These are phyloP conservation scores for Nemurella pictetii DNA, from an alignment of 2,888 invertebrate species.

Conservation along the genomic window DNA sequence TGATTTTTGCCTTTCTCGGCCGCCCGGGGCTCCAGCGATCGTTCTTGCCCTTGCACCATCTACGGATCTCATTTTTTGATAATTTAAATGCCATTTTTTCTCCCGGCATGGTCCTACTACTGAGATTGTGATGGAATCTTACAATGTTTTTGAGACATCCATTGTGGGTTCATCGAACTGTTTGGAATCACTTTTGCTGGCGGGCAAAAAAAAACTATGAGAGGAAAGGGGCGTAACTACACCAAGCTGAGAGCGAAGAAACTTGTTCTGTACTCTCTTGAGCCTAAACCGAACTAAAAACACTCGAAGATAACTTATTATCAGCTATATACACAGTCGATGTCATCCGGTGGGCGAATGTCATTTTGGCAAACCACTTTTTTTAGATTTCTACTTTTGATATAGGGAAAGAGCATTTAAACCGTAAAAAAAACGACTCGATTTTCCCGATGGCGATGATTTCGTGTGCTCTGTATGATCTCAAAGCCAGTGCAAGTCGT, in stretches of 20 bases:
- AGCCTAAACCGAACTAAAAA: background rate
- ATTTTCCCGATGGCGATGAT: background rate
- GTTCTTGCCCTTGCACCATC: background rate
- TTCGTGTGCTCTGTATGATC: too few species aligned
- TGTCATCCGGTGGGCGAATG: background rate
- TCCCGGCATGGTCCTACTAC: background rate
- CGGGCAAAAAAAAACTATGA: conserved; percentile 22
- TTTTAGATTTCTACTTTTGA: background rate
- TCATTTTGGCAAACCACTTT: background rate
- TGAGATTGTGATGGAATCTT: conserved; percentile 23
- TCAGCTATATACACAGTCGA: background rate
- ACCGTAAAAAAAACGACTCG: background rate
- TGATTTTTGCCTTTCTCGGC: background rate
- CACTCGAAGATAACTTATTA: background rate
- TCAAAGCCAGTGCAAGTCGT: too few species aligned
- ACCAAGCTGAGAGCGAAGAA: conserved; percentile 2
- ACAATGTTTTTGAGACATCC: conserved; percentile 17
- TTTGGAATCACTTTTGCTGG: conserved; percentile 16
- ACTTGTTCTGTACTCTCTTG: conserved; percentile 9
- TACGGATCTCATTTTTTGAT: background rate
- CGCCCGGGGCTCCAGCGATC: background rate
- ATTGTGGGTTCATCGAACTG: conserved; percentile 25
- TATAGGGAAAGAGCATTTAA: background rate
- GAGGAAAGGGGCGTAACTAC: conserved; percentile 28
- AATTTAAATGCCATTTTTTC: background rate